phyloP scores from a whole-genome alignment of 2,113 vertebrate genomes.

The Etheostoma cragini region DNA sequence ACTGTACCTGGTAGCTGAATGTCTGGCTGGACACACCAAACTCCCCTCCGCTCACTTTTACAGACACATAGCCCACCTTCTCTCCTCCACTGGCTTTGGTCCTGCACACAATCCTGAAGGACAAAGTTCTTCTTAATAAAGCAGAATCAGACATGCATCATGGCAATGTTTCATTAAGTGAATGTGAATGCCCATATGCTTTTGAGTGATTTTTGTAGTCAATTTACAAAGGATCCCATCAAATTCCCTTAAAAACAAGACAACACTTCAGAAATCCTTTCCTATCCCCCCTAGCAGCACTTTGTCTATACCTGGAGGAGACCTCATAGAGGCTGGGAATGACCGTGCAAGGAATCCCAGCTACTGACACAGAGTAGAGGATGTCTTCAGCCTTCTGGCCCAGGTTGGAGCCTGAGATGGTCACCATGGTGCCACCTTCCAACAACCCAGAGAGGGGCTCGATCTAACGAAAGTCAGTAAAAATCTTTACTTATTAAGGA shows the following conservation, averaged over 20 bases:
- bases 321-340: conserved; percentile 90
- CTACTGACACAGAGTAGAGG: conserved; percentile 90
- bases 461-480: conserved; percentile 81
- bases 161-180: not conserved
- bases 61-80: conserved; percentile 84
- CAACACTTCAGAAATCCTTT: not conserved
- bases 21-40: conserved; percentile 86
- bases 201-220: not conserved
- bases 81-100: conserved; percentile 86
- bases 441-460: conserved; percentile 92
- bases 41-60: conserved; percentile 90
- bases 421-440: conserved; percentile 93
- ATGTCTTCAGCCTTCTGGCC: conserved; percentile 94
- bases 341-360: conserved; percentile 89
- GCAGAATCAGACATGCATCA: not conserved
- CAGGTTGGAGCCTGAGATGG: conserved; percentile 96
- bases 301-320: conserved; percentile 89
- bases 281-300: not conserved
- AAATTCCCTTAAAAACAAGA: not conserved
- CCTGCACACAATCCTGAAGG: conserved; percentile 90
- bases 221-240: not conserved
- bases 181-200: not conserved
- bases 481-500: not conserved
- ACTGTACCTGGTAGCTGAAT: conserved; percentile 93
- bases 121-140: conserved; percentile 15